Conservation (phyloP, 2,888 invertebrate genomes). For the Sceliomorpha sp. region DNA sequence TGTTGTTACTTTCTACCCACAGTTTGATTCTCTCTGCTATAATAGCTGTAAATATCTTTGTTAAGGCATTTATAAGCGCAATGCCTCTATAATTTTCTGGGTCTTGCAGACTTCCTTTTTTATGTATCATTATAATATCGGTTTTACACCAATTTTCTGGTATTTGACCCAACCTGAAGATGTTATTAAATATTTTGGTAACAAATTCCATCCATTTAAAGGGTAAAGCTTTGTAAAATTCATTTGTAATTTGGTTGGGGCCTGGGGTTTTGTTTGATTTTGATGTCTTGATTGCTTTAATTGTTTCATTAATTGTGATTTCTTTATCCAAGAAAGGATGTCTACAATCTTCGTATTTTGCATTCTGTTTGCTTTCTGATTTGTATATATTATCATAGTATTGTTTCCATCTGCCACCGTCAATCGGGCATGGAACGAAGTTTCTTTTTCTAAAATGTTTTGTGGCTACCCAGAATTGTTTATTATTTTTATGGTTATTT, state of each 20-base stretch:
- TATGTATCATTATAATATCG: constrained; percentile 40
- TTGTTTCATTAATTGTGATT: constrained; percentile 20
- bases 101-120: too few relatives aligned
- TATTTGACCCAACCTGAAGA: constrained; percentile 9
- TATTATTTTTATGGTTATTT: background rate
- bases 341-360: constrained; percentile 1
- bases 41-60: too few relatives aligned
- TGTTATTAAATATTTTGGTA: constrained; percentile 18
- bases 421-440: background rate
- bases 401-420: constrained; percentile 13
- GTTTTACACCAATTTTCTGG: constrained; percentile 28
- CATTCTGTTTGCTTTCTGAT: background rate
- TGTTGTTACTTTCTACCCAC: too few relatives aligned
- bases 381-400: constrained; percentile 4
- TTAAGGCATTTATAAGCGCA: too few relatives aligned
- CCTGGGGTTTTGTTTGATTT: constrained; percentile 47
- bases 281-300: constrained; percentile 5
- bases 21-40: too few relatives aligned
- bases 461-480: background rate
- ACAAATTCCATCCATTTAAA: constrained; percentile 17
- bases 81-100: too few relatives aligned
- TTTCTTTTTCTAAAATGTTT: background rate
- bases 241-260: constrained; percentile 34
- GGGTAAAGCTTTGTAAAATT: constrained; percentile 19
- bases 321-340: constrained; percentile 9